A percentile compares a stretch with the other conserved stretches of the same genome.
These are phyloP conservation scores for Saccostrea echinata DNA, from an alignment of 1,140 invertebrate species.

Conservation along the genomic window DNA sequence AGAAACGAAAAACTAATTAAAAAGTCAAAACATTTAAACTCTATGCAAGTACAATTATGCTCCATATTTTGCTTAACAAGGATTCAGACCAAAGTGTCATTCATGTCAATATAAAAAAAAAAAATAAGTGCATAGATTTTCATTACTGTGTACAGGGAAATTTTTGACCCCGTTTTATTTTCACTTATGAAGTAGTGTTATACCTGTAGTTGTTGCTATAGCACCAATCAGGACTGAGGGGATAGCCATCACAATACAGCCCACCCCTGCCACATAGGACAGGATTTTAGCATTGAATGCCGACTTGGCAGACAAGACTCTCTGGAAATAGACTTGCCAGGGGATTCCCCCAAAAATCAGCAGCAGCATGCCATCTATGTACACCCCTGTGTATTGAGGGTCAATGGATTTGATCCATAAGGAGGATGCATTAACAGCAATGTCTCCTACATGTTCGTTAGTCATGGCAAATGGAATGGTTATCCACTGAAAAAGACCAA, in stretches of 20 bases:
- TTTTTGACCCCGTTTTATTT: no score
- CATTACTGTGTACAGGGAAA: no score
- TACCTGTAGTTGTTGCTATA: conserved; percentile 96
- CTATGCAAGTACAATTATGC: no score
- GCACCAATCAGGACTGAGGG: conserved; percentile 97
- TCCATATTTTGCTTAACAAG: no score
- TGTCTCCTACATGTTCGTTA: conserved; percentile 89
- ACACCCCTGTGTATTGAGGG: conserved; percentile 88
- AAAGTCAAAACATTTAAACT: no score
- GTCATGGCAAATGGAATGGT: conserved; percentile 97
- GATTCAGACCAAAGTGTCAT: no score
- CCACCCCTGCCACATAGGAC: conserved; percentile 97
- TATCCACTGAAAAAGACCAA: conserved; percentile 87
- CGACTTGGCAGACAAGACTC: conserved; percentile 96
- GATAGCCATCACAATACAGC: conserved; percentile 97
- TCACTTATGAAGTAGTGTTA: conserved; percentile 73
- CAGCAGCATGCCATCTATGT: conserved; percentile 94
- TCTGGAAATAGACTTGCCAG: conserved; percentile 98
- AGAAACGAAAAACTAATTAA: no score
- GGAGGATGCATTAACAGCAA: conserved; percentile 87
- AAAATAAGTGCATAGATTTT: no score
- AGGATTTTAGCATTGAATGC: conserved; percentile 94
- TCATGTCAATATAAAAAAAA: no score
- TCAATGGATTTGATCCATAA: conserved; percentile 92
- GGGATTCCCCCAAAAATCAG: conserved; percentile 98